Conservation (phyloP, 2,797 vertebrate species). For the Picus viridis region DNA sequence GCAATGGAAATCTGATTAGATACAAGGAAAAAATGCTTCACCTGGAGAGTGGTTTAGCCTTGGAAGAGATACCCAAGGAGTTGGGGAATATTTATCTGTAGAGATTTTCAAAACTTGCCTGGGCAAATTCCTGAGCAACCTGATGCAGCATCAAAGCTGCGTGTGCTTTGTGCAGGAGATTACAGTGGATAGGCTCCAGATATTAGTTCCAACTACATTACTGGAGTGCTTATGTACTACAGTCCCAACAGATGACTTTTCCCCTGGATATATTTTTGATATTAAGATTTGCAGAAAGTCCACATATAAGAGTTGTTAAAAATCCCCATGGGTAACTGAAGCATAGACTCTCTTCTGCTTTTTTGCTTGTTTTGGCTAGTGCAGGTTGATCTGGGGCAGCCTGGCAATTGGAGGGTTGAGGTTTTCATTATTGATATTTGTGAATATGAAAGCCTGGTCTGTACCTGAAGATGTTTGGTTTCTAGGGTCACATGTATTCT, state of each 20-base stretch:
- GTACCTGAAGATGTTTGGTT: neutral
- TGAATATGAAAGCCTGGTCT: neutral
- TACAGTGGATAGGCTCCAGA: neutral
- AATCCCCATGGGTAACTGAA: neutral
- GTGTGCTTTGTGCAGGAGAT: neutral
- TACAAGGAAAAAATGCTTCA: neutral
- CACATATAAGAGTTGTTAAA: neutral
- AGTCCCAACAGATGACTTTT: neutral
- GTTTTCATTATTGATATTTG: neutral
- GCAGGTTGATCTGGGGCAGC: neutral
- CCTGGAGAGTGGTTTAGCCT: neutral
- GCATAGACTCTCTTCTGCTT: neutral
- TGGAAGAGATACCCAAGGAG: neutral
- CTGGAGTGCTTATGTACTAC: neutral
- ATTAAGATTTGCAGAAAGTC: neutral
- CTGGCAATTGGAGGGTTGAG: neutral
- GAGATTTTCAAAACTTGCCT: conserved; percentile 9
- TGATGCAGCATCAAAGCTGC: neutral
- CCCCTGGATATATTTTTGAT: neutral
- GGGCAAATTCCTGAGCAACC: neutral
- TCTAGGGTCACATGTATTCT: neutral
- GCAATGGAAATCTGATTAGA: neutral
- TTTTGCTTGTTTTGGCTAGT: neutral
- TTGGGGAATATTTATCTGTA: neutral
- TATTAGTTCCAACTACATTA: neutral